Evolutionary conservation across 2,113 vertebrate genomes (phyloP), one percentile per base, ranked within the genome.

Genomic region (Hemiprocne comata): DNA sequence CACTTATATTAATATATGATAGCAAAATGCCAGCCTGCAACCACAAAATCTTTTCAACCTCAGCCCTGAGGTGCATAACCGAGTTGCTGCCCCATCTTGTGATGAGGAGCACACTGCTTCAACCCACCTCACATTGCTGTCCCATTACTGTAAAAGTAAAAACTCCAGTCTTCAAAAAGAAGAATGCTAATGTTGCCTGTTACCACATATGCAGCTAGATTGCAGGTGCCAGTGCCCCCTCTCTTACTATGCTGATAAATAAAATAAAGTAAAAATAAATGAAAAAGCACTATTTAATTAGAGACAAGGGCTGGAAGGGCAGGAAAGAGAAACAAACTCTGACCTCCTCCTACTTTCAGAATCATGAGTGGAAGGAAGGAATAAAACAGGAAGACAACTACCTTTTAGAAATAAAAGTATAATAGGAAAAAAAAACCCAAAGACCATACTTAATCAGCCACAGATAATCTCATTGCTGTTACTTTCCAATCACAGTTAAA

Each of bases 31-130:
- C 50, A 40, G 25, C 7, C 34, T 40, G 29, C 28, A 66, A 7
- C 14, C 36, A 66, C 31, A 42, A 58, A 53, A 14, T 11, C 51
- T 60, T 73, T 66, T 28, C 44, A 33, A 57, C 36, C 36, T 60
- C 34, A 51, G 29, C 26, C 14, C 42, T 14, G 3, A 28, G 21
- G 8, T 0, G 0, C 16, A 17, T 16, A 44, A 60, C 4, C n/a
- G 18, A 42, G 17, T 33, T n/a, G 11, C 21, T 23, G 9, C 11
- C 28, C 64, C 10, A 13, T 25, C 20, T 40, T 1, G 1, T 7
- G 9, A 42, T 31, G 26, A 77, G 65, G 36, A 51, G 16, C 15
- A 23, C 23, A 18, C 21, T 10, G 31, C 53, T 67, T 53, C 69
- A 60, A 24, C 26, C 36, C 26, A 38, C 15, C 18, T 70, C 23